Conservation (phyloP, 2,888 invertebrate species). For the Chironomus riparius region DNA sequence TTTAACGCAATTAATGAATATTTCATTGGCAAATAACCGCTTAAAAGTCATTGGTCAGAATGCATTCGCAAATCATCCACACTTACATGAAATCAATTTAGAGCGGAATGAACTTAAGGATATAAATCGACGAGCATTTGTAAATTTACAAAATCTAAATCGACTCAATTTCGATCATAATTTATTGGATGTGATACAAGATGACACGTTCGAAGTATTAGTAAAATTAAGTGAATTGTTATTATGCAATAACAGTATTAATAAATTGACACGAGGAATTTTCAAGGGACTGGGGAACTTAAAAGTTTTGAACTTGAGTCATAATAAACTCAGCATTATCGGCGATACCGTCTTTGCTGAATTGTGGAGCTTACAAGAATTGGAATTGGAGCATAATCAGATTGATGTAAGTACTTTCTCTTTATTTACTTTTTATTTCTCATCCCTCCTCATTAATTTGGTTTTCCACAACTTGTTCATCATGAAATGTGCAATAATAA, state of each 20-base stretch:
- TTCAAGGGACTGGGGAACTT: constrained; percentile 68
- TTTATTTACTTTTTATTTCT: background rate
- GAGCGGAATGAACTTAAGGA: constrained; percentile 69
- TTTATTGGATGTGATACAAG: constrained; percentile 72
- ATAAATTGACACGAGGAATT: constrained; percentile 63
- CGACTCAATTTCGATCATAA: constrained; percentile 77
- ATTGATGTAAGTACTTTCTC: constrained; percentile 45
- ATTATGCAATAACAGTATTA: constrained; percentile 67
- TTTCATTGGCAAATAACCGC: constrained; percentile 58
- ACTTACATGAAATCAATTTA: constrained; percentile 58
- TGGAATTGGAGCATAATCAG: constrained; percentile 60
- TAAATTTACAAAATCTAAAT: constrained; percentile 60
- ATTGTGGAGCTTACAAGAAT: constrained; percentile 60
- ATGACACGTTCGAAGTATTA: constrained; percentile 69
- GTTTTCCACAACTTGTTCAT: background rate
- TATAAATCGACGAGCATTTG: constrained; percentile 63
- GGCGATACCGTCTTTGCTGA: constrained; percentile 73
- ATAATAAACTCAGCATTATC: constrained; percentile 66
- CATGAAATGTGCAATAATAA: too few species aligned
- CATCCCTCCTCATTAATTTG: background rate
- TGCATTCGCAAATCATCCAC: constrained; percentile 64
- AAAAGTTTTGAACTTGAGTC: constrained; percentile 61
- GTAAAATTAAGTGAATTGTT: constrained; percentile 69
- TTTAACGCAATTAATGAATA: constrained; percentile 56
- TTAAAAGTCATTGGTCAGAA: constrained; percentile 58